Conservation (phyloP, 2,888 invertebrate genomes). For the Polydrusus tereticollis region DNA sequence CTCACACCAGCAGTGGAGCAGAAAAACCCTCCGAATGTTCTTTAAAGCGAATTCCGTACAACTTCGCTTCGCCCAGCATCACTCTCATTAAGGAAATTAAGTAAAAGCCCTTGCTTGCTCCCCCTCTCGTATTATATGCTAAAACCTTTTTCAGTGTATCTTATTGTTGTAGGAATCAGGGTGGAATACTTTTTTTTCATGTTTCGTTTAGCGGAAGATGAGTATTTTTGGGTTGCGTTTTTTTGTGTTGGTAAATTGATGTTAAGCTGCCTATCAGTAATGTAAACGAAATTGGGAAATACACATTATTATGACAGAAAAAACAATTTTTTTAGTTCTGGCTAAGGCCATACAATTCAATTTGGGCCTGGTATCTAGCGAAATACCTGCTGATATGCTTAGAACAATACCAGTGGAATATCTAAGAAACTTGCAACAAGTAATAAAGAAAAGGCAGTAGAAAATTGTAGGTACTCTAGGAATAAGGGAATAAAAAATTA, state of each 20-base stretch:
- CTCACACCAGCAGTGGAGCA: conserved; percentile 36
- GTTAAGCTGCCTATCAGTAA: no score
- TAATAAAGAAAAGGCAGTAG: no score
- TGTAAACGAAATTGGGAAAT: no score
- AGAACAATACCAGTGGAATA: no score
- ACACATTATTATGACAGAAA: no score
- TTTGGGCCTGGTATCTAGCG: no score
- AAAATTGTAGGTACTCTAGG: no score
- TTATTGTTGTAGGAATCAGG: conserved; percentile 14
- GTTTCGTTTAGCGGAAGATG: background rate
- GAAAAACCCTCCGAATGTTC: conserved; percentile 40
- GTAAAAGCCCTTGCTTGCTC: conserved; percentile 45
- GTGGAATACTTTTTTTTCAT: conserved; percentile 3
- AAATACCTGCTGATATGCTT: no score
- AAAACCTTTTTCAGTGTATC: conserved; percentile 12
- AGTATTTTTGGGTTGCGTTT: background rate
- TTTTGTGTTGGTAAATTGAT: background rate
- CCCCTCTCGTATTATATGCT: conserved; percentile 8
- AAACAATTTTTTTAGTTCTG: no score
- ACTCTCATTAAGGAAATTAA: conserved; percentile 51
- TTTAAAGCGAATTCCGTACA: conserved; percentile 44
- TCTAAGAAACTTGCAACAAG: no score
- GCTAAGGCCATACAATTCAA: no score
- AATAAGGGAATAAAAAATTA: no score
- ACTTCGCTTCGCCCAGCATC: conserved; percentile 29